Percentiles rank a stretch among this genome's conserved stretches.
phyloP scores from a whole-genome alignment of 2,113 vertebrate species.

The Deroptyus accipitrinus region DNA sequence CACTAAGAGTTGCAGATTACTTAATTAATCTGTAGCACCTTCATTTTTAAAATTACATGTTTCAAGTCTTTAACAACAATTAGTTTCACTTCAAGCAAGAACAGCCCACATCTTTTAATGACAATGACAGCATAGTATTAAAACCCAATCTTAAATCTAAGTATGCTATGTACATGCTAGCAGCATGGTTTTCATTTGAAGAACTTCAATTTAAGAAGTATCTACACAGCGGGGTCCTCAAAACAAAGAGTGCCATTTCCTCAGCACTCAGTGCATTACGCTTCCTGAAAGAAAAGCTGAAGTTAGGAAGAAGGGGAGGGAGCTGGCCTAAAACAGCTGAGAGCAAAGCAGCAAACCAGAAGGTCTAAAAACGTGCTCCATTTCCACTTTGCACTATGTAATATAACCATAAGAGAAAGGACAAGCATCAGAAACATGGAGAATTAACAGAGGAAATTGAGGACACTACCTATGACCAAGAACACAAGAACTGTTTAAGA shows the following conservation, averaged over 20 bases:
- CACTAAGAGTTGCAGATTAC: neutral
- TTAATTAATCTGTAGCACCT: conserved; percentile 11
- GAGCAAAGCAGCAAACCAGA: neutral
- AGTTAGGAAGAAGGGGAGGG: neutral
- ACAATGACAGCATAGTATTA: conserved; percentile 43
- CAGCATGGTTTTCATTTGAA: neutral
- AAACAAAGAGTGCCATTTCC: neutral
- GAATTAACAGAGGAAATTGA: neutral
- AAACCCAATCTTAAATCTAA: conserved; percentile 26
- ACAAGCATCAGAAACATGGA: neutral
- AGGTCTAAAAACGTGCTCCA: neutral
- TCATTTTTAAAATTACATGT: neutral
- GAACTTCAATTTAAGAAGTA: neutral
- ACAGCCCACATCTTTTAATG: conserved; percentile 6
- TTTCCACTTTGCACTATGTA: neutral
- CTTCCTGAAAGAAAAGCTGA: neutral
- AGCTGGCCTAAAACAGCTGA: neutral
- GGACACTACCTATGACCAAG: neutral
- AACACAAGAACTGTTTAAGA: neutral
- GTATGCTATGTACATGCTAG: neutral
- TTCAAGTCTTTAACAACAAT: conserved; percentile 22
- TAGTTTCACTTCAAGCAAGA: neutral
- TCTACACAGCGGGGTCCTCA: neutral
- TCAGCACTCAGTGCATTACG: neutral
- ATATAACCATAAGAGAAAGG: neutral